A percentile compares a stretch with the other conserved stretches of the same genome.
Conservation (phyloP, 2,113 vertebrate species). For the Mustelus asterias region DNA sequence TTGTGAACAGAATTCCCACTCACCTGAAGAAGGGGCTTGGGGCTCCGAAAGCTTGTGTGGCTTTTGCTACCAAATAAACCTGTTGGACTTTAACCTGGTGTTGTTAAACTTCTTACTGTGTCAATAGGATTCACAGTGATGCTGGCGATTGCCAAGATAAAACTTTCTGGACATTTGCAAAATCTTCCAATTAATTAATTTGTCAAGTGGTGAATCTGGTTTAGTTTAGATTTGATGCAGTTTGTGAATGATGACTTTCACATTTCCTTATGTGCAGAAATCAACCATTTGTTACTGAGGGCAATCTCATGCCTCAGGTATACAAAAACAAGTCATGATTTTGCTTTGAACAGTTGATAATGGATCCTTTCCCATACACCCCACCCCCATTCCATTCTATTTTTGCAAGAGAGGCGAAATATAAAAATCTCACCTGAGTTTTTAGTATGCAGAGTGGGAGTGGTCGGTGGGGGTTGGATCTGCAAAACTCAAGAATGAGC, state of each 20-base stretch:
- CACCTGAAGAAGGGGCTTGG: too few species aligned
- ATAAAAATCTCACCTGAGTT: neutral
- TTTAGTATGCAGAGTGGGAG: neutral
- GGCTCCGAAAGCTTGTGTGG: too few species aligned
- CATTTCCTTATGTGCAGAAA: neutral
- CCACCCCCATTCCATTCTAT: neutral
- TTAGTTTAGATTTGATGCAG: neutral
- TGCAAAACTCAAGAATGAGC: neutral
- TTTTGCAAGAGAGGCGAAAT: neutral
- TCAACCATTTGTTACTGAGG: neutral
- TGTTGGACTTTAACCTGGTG: too few species aligned
- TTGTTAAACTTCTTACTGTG: too few species aligned
- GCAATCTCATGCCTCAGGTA: neutral
- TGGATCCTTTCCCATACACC: neutral
- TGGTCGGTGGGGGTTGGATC: neutral
- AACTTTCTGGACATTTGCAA: neutral
- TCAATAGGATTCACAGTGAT: neutral
- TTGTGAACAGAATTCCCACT: too few species aligned
- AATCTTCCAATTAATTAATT: neutral
- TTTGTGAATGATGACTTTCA: neutral
- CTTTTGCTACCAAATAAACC: too few species aligned
- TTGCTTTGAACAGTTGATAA: neutral
- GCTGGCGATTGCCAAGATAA: neutral
- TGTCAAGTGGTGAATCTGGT: neutral
- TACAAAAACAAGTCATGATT: neutral